phyloP scores from a whole-genome alignment of 2,888 invertebrate species.

The Xylophagus ater region DNA sequence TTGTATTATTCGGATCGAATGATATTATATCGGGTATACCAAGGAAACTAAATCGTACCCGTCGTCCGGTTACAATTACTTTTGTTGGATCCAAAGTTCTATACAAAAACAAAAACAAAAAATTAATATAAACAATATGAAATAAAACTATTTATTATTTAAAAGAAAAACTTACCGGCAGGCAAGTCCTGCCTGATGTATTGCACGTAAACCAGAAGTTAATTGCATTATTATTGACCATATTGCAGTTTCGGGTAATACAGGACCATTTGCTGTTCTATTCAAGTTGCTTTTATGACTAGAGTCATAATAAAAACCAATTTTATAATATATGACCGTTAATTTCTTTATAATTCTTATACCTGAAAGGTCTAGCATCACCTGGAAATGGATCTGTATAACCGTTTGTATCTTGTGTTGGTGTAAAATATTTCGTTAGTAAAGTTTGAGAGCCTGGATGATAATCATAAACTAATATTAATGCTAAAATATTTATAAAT shows the following conservation, averaged over 20 bases:
- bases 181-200: conserved; percentile 62
- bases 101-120: conserved; percentile 13
- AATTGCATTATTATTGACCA: conserved; percentile 96
- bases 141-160: background rate
- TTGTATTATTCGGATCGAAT: conserved; percentile 57
- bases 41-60: conserved; percentile 70
- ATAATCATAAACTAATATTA: conserved; percentile 94
- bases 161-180: conserved; percentile 43
- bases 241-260: conserved; percentile 80
- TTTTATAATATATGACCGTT: no score
- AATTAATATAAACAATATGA: conserved; percentile 5
- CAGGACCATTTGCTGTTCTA: conserved; percentile 51
- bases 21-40: conserved; percentile 72
- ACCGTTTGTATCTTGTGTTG: conserved; percentile 48
- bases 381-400: conserved; percentile 70
- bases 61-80: conserved; percentile 68
- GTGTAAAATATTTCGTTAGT: conserved; percentile 70
- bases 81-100: conserved; percentile 87
- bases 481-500: conserved; percentile 43
- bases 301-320: no score
- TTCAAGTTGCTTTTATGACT: conserved; percentile 40
- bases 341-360: conserved; percentile 10
- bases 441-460: conserved; percentile 85
- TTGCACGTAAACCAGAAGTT: conserved; percentile 81
- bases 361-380: conserved; percentile 51